phyloP scores from a whole-genome alignment of 2,797 vertebrate genomes.

The Uromys caudimaculatus region DNA sequence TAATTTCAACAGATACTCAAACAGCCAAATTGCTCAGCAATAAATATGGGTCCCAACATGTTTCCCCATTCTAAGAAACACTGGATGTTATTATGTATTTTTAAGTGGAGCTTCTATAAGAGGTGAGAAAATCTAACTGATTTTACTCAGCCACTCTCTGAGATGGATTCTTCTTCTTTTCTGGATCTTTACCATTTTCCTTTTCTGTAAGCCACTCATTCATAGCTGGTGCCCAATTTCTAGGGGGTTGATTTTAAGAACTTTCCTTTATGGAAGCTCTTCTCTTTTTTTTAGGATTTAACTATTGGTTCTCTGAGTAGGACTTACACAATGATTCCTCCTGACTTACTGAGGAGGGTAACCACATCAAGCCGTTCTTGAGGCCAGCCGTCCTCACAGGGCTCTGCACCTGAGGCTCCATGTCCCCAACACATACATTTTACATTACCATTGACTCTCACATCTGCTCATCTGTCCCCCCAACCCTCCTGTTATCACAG shows the following conservation, averaged over 20 bases:
- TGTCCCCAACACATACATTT: rapidly evolving
- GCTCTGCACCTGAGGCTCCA: background rate
- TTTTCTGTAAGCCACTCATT: background rate
- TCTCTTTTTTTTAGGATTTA: background rate
- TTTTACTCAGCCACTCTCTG: conserved; percentile 6
- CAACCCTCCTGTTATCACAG: background rate
- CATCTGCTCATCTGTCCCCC: background rate
- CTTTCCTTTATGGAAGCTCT: background rate
- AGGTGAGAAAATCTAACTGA: background rate
- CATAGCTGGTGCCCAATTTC: background rate
- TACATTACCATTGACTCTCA: too few species aligned
- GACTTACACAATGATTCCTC: background rate
- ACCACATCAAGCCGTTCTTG: background rate
- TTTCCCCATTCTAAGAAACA: background rate
- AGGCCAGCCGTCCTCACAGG: background rate
- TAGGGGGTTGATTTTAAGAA: background rate
- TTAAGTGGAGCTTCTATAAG: background rate
- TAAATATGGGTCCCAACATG: background rate
- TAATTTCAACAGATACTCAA: conserved; percentile 2
- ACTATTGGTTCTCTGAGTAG: background rate
- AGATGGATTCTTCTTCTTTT: conserved; percentile 14
- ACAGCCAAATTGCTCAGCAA: background rate
- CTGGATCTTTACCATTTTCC: background rate
- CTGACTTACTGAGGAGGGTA: background rate
- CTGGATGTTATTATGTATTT: background rate